Evolutionary conservation across 2,888 invertebrate species (phyloP), one percentile per base, ranked within the genome.

Genomic region (Drosophila ezoana): DNA sequence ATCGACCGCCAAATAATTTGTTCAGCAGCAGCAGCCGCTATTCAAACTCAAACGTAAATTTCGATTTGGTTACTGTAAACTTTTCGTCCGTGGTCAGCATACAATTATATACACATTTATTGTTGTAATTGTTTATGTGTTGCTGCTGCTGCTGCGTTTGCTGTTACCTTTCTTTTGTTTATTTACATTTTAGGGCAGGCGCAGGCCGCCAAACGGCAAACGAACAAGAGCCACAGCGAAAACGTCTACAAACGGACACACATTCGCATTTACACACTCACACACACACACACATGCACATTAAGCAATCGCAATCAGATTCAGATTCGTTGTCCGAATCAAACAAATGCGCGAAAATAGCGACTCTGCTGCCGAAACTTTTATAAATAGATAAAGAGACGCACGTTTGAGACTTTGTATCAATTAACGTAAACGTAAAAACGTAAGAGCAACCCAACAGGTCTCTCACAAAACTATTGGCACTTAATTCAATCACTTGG

Each of bases 271-370:
- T 33, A 60, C 14, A 41, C 18, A 11, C 13, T 20, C 18, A 56
- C 11, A 32, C 1, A 38, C 43, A 56, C 3, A 44, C 23, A 45
- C 35, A 60, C 33, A 68, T 48, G 52, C 65, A 66, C 73, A 70
- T 85, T 81, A 69, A 69, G 82, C 79, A 81, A 81, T 76, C 77
- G 61, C 62, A 82, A 70, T 83, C 71, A 67, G 71, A 67, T 74
- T 83, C 71, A 67, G 71, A 67, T 74, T 76, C 60, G 65, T 64
- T 64, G 59, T 28, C 69, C 76, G 80, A 80, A 74, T 79, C 77
- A 85, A 86, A 80, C 83, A 80, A 82, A 81, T 81, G 81, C 64
- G 86, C 86, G 83, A 81, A 81, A 81, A 81, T 81, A 81, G 83
- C 81, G 68, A 66, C 83, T 62, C 40, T 52, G 68, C 64, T 51